A percentile compares a stretch with the other conserved stretches of the same genome.
Evolutionary conservation across 2,113 vertebrate species (phyloP).

Genomic region (Hypanus sabinus): DNA sequence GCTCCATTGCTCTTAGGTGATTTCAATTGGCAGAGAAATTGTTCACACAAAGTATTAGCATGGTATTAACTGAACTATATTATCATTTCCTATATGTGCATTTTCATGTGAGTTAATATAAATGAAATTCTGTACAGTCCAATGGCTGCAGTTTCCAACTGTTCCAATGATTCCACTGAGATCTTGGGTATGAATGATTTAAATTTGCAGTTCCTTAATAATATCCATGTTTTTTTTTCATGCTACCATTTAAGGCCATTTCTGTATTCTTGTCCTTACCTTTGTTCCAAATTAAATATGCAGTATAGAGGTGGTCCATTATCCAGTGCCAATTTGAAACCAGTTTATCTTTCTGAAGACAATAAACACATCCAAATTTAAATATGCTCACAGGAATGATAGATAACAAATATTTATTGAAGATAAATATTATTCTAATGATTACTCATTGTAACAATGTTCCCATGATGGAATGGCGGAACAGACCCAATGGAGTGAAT

Average conservation of each 20-base stretch:
- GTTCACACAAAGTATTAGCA: not conserved
- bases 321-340: no score
- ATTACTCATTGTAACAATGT: not conserved
- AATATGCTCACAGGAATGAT: conserved; percentile 1
- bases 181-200: not conserved
- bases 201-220: not conserved
- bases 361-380: not conserved
- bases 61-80: not conserved
- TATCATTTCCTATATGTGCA: not conserved
- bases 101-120: not conserved
- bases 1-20: no score
- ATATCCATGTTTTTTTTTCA: not conserved
- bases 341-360: not conserved
- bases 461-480: no score
- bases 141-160: not conserved
- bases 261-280: not conserved
- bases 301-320: not conserved
- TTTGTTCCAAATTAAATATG: not conserved
- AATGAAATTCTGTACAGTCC: not conserved
- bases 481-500: no score
- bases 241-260: not conserved
- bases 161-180: not conserved
- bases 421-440: not conserved
- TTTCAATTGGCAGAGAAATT: not conserved
- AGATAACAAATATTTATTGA: not conserved